Evolutionary conservation across 2,797 vertebrate genomes (phyloP).

Genomic region (Hirundo rustica): DNA sequence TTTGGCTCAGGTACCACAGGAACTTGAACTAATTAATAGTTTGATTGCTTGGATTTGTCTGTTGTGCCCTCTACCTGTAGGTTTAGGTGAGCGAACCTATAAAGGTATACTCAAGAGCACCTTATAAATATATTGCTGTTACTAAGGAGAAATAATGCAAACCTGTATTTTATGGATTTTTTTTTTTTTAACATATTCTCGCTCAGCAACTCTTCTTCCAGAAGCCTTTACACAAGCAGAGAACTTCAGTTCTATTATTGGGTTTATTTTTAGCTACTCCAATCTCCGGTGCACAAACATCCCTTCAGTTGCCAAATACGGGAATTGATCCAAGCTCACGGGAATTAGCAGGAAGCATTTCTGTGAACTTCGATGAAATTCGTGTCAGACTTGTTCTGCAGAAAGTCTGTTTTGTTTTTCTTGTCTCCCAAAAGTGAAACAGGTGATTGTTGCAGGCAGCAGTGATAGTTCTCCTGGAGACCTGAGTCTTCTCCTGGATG

Average conservation of each 20-base stretch:
- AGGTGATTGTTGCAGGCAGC: background rate
- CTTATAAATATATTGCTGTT: background rate
- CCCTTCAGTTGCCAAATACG: background rate
- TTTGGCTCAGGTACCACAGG: background rate
- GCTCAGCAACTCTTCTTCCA: background rate
- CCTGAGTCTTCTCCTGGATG: background rate
- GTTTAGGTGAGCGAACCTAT: background rate
- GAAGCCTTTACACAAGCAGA: background rate
- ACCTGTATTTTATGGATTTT: background rate
- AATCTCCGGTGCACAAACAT: background rate
- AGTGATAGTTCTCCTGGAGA: background rate
- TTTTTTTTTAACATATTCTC: background rate
- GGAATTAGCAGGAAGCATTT: background rate
- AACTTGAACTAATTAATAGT: background rate
- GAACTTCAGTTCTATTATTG: background rate
- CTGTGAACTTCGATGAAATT: background rate
- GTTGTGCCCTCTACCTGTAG: background rate
- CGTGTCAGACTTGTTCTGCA: background rate
- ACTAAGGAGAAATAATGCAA: background rate
- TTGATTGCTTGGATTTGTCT: background rate
- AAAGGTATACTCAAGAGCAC: background rate
- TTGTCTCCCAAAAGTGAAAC: background rate
- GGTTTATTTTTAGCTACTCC: background rate
- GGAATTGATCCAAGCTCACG: background rate
- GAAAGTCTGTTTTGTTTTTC: background rate